phyloP scores from a whole-genome alignment of 2,888 invertebrate genomes.

The Aphodius sticticus region DNA sequence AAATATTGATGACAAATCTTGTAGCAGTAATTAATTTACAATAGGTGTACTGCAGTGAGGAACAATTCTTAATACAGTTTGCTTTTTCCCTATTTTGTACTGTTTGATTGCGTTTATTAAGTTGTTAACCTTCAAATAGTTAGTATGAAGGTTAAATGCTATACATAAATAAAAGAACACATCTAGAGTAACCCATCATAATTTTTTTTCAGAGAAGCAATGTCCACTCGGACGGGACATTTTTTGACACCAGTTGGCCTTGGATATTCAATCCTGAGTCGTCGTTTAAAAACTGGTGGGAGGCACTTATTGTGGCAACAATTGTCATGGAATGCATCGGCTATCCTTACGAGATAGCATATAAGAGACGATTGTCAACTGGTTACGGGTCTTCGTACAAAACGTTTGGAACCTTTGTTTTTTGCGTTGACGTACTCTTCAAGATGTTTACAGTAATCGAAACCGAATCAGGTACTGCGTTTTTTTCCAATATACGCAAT shows the following conservation, averaged over 20 bases:
- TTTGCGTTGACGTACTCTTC: constrained; percentile 37
- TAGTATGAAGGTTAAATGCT: too few relatives aligned
- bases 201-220: constrained; percentile 34
- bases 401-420: constrained; percentile 32
- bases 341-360: constrained; percentile 38
- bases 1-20: too few relatives aligned
- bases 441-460: constrained; percentile 42
- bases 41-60: too few relatives aligned
- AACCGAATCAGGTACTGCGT: constrained; percentile 37
- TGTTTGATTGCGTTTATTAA: too few relatives aligned
- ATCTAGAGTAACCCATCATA: too few relatives aligned
- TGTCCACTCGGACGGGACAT: constrained; percentile 42
- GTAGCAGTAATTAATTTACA: too few relatives aligned
- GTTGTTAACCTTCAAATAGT: too few relatives aligned
- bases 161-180: too few relatives aligned
- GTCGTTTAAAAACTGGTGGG: constrained; percentile 41
- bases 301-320: constrained; percentile 38
- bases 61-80: too few relatives aligned
- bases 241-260: constrained; percentile 43
- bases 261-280: constrained; percentile 44
- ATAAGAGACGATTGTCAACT: constrained; percentile 28
- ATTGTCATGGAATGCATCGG: constrained; percentile 32
- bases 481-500: neutral
- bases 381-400: constrained; percentile 21
- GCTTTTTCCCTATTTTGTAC: too few relatives aligned